phyloP scores from a whole-genome alignment of 2,113 vertebrate genomes.

The Dissostichus mawsoni region DNA sequence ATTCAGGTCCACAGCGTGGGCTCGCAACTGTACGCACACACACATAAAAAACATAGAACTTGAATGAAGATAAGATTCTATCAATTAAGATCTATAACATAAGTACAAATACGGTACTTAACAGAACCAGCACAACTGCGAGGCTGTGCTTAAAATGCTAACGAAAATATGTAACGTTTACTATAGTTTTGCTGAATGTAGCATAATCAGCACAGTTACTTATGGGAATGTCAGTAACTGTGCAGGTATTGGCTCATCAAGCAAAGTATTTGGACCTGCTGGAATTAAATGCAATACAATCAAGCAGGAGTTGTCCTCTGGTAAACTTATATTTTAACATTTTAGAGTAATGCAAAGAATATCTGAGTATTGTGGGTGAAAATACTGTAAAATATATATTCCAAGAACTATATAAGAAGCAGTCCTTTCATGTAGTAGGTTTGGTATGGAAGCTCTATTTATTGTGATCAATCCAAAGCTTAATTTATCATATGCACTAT shows the following conservation, averaged over 20 bases:
- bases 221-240: too few species aligned
- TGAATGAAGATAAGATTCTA: background rate
- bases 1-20: conserved; percentile 96
- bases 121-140: too few species aligned
- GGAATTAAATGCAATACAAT: background rate
- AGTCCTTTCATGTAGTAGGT: background rate
- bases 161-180: too few species aligned
- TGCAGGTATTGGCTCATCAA: too few species aligned
- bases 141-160: too few species aligned
- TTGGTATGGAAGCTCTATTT: background rate
- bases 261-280: background rate
- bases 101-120: too few species aligned
- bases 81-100: background rate
- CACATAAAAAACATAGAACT: conserved; percentile 13
- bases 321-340: background rate
- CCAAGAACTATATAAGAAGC: background rate
- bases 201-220: too few species aligned
- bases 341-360: background rate
- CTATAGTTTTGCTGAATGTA: too few species aligned
- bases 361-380: background rate
- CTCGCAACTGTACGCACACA: conserved; percentile 86
- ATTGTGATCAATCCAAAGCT: too few species aligned
- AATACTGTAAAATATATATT: too few species aligned
- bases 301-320: background rate
- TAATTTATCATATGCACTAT: too few species aligned